Percentiles rank a stretch among this genome's conserved stretches.
Evolutionary conservation across 2,888 invertebrate species (phyloP).

Genomic region (Tipula lateralis): DNA sequence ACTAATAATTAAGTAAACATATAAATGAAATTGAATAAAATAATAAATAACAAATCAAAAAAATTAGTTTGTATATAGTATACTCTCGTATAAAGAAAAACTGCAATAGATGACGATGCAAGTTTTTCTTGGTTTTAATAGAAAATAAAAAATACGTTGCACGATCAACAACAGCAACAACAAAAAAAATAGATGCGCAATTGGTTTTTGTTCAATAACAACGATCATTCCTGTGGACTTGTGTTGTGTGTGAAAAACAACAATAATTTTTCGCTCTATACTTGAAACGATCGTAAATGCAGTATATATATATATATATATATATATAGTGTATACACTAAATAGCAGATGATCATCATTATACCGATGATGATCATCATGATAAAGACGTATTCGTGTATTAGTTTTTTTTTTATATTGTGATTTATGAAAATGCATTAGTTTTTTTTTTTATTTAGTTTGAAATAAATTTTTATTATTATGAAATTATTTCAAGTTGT

Average conservation of each 20-base stretch:
- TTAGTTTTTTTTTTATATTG: neutral
- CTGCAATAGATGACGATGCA: conserved; percentile 13
- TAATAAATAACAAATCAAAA: no score
- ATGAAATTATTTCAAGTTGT: conserved; percentile 24
- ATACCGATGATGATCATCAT: neutral
- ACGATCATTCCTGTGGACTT: neutral
- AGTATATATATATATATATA: neutral
- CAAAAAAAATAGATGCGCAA: conserved; percentile 12
- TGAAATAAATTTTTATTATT: conserved; percentile 19
- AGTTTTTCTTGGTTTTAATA: neutral
- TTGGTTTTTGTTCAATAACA: conserved; percentile 13
- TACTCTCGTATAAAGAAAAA: conserved; percentile 6
- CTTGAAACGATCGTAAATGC: no score
- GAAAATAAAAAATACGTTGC: neutral
- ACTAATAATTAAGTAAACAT: neutral
- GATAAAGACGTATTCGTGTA: conserved; percentile 19
- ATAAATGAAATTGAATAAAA: neutral
- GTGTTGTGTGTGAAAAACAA: neutral
- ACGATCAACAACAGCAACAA: neutral
- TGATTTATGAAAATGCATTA: conserved; percentile 19
- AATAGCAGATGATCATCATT: conserved; percentile 13
- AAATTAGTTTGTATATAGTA: neutral
- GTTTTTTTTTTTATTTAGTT: neutral
- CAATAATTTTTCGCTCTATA: no score
- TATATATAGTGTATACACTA: neutral